Percentiles rank a stretch among this genome's conserved stretches.
phyloP scores from a whole-genome alignment of 2,113 vertebrate species.

The Periophthalmus modestus region DNA sequence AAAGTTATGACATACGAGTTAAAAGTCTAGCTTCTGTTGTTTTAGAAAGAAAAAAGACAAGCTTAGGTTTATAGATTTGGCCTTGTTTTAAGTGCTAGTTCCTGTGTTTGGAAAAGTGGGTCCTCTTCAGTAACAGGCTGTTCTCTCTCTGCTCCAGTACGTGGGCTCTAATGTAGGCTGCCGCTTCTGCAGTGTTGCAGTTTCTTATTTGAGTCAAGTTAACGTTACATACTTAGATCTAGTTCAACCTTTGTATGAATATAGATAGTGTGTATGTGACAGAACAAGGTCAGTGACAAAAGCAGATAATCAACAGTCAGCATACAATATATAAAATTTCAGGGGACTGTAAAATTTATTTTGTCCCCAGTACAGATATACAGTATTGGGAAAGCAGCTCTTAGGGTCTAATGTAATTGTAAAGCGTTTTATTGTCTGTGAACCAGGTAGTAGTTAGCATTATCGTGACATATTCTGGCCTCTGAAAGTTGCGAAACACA shows the following conservation, averaged over 20 bases:
- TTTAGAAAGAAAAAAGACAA: not conserved
- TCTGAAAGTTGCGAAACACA: too few relatives aligned
- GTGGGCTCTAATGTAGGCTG: conserved; percentile 41
- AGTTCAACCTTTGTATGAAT: conserved; percentile 14
- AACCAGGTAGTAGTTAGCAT: too few relatives aligned
- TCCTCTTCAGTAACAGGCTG: conserved; percentile 37
- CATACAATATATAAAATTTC: too few relatives aligned
- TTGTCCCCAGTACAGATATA: too few relatives aligned
- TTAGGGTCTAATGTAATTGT: too few relatives aligned
- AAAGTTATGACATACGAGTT: not conserved
- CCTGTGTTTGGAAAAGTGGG: conserved; percentile 38
- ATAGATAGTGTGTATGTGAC: conserved; percentile 19
- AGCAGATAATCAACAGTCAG: not conserved
- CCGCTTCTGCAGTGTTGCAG: conserved; percentile 34
- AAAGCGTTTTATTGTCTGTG: too few relatives aligned
- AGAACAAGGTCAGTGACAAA: not conserved
- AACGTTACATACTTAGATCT: conserved; percentile 1
- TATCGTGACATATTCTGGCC: too few relatives aligned
- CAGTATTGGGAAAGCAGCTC: too few relatives aligned
- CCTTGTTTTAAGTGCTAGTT: conserved; percentile 9
- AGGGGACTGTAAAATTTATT: too few relatives aligned
- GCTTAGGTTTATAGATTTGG: not conserved
- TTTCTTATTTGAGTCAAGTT: conserved; percentile 38
- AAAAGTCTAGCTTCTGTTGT: not conserved
- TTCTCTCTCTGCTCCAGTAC: conserved; percentile 15